Percentiles rank a stretch among this genome's conserved stretches.
phyloP scores from a whole-genome alignment of 2,113 vertebrate genomes.

The Calyptommatus sinebrachiatus region DNA sequence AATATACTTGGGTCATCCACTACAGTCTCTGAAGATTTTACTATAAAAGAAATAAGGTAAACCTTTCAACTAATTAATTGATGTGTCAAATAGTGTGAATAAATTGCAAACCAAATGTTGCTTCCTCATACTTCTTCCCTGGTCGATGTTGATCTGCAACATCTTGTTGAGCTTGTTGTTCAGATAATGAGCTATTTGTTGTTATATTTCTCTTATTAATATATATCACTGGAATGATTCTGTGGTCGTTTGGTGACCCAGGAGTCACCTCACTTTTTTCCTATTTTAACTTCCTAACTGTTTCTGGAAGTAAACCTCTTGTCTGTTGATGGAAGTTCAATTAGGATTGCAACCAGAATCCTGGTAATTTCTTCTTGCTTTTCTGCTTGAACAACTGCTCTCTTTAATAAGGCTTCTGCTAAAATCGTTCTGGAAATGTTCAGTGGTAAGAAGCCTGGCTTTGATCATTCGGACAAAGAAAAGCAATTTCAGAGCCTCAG shows the following conservation, averaged over 20 bases:
- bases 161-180: too few relatives aligned
- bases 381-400: constrained; percentile 17
- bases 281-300: constrained; percentile 23
- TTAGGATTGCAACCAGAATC: constrained; percentile 14
- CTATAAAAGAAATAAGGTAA: background rate
- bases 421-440: constrained; percentile 39
- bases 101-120: background rate
- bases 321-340: background rate
- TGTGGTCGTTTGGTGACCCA: background rate
- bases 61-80: background rate
- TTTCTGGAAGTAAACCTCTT: background rate
- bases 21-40: background rate
- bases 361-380: constrained; percentile 22
- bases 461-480: constrained; percentile 47
- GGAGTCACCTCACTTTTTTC: constrained; percentile 1
- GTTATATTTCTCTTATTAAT: background rate
- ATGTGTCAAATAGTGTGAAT: fast-evolving
- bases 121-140: background rate
- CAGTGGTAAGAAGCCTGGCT: constrained; percentile 44
- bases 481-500: constrained; percentile 53
- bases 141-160: background rate
- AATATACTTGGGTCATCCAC: background rate
- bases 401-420: constrained; percentile 10
- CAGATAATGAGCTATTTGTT: fast-evolving
- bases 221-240: background rate